A percentile compares a stretch with the other conserved stretches of the same genome.
Evolutionary conservation across 1,140 invertebrate species (phyloP).

Genomic region (Camponotus vicinus): DNA sequence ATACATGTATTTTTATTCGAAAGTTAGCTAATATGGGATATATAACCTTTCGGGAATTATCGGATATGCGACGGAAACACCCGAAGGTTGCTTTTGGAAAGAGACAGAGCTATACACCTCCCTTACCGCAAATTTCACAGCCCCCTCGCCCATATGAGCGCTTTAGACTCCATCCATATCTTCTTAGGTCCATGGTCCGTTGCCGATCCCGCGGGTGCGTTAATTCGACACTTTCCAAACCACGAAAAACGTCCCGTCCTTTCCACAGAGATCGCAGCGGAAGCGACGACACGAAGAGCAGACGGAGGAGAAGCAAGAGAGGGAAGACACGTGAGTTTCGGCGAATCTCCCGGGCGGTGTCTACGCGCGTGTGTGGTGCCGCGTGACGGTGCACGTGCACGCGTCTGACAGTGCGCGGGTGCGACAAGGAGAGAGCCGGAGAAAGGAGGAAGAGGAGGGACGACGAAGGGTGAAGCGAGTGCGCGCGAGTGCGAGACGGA

Average conservation of each 20-base stretch:
- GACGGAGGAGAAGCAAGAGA: conserved; percentile 33
- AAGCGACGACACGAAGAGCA: conserved; percentile 48
- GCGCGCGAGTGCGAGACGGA: conserved; percentile 44
- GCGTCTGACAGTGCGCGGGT: conserved; percentile 37
- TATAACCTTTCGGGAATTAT: too few species aligned
- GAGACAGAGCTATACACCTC: too few species aligned
- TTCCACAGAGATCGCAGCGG: conserved; percentile 67
- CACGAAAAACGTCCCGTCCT: conserved; percentile 31
- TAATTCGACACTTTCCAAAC: conserved; percentile 56
- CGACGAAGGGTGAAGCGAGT: conserved; percentile 64
- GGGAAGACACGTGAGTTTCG: conserved; percentile 44
- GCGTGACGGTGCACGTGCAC: conserved; percentile 55
- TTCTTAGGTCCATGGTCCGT: too few species aligned
- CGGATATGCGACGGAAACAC: too few species aligned
- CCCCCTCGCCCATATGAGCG: too few species aligned
- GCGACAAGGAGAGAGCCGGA: not conserved
- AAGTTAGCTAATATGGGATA: too few species aligned
- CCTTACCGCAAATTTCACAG: too few species aligned
- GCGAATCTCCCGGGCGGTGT: conserved; percentile 47
- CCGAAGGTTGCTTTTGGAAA: too few species aligned
- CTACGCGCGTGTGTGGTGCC: conserved; percentile 49
- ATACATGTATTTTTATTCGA: too few species aligned
- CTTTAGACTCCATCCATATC: too few species aligned
- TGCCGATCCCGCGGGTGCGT: not conserved
- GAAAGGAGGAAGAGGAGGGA: too few species aligned